Percentiles rank a stretch among this genome's conserved stretches.
Conservation (phyloP, 2,797 vertebrate genomes). For the Acestrorhynchus altus region DNA sequence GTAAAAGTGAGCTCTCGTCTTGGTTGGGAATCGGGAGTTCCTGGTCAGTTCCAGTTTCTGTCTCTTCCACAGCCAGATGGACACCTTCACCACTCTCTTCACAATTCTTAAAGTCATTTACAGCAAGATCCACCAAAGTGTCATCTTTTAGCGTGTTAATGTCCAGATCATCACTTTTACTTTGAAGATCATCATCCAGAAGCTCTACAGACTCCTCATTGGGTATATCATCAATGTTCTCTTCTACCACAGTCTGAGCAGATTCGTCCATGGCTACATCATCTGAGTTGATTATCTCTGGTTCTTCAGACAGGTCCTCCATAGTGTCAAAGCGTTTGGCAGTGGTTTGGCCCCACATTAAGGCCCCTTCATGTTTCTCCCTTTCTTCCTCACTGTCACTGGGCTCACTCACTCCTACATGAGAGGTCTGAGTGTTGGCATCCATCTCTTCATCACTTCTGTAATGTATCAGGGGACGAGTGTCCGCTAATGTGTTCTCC, state of each 20-base stretch:
- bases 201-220: constrained; percentile 28
- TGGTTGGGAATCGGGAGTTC: constrained; percentile 11
- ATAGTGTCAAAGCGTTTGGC: constrained; percentile 76
- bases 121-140: constrained; percentile 11
- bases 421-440: constrained; percentile 68
- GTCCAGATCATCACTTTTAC: constrained; percentile 14
- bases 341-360: constrained; percentile 64
- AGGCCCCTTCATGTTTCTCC: constrained; percentile 60
- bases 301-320: constrained; percentile 79
- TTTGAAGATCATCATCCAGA: constrained; percentile 12
- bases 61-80: too few relatives aligned
- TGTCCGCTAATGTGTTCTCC: constrained; percentile 81
- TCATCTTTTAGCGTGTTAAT: constrained; percentile 4
- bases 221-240: constrained; percentile 22
- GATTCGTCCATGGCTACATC: constrained; percentile 61
- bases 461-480: constrained; percentile 79
- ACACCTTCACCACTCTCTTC: constrained; percentile 13
- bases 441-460: constrained; percentile 79
- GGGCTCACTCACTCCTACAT: constrained; percentile 68
- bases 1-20: constrained; percentile 28
- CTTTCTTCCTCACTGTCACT: constrained; percentile 74
- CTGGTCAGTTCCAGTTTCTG: constrained; percentile 11
- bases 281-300: constrained; percentile 66
- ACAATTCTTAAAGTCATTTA: constrained; percentile 9
- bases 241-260: constrained; percentile 34